These are phyloP conservation scores for Mythimna albipuncta DNA, from an alignment of 2,888 invertebrate species.

Conservation along the genomic window DNA sequence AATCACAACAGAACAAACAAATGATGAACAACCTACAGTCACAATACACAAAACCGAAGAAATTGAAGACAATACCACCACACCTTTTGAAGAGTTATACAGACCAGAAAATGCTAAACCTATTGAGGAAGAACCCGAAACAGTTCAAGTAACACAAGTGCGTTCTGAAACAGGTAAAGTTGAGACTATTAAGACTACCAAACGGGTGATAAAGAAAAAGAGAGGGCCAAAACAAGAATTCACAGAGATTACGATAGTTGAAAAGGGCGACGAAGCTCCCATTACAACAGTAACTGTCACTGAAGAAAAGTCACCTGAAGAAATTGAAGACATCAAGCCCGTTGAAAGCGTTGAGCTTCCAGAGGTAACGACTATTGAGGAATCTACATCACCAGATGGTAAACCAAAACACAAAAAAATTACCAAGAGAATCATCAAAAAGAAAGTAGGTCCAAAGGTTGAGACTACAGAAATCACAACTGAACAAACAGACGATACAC, in stretches of 20 bases:
- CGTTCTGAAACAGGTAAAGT: constrained; percentile 73
- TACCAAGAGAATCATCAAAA: constrained; percentile 71
- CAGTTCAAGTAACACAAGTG: constrained; percentile 31
- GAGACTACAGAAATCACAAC: constrained; percentile 63
- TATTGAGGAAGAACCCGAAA: constrained; percentile 33
- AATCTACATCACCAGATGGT: constrained; percentile 68
- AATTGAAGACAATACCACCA: constrained; percentile 18
- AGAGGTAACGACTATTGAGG: constrained; percentile 72
- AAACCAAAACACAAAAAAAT: constrained; percentile 72
- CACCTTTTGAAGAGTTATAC: constrained; percentile 1
- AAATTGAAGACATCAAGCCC: background rate
- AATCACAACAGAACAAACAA: constrained; percentile 62
- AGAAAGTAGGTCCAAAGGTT: constrained; percentile 70
- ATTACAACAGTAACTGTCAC: constrained; percentile 48
- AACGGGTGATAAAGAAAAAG: constrained; percentile 76
- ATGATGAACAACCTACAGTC: constrained; percentile 58
- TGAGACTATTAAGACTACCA: constrained; percentile 68
- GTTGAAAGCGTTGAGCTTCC: constrained; percentile 61
- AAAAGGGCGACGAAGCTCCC: constrained; percentile 62
- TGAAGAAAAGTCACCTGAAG: constrained; percentile 25
- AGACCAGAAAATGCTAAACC: constrained; percentile 2
- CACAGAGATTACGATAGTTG: constrained; percentile 57
- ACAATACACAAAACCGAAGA: constrained; percentile 65
- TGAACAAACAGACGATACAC: constrained; percentile 63
- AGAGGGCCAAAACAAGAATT: constrained; percentile 54